These are phyloP conservation scores for Psittacula cyanocephala DNA, from an alignment of 2,113 vertebrate genomes.

Conservation along the genomic window DNA sequence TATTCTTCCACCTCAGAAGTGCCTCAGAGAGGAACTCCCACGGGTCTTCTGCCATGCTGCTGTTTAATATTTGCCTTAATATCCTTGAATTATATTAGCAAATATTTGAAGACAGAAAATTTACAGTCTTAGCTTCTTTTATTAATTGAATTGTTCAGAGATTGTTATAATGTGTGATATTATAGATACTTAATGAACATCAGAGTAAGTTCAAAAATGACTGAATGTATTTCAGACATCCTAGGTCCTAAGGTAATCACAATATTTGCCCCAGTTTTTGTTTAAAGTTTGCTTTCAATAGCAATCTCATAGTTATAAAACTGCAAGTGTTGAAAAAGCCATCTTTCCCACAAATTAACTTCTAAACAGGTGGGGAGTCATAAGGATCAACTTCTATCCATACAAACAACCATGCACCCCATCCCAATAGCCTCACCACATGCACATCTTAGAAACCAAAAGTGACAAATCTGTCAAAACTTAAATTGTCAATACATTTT, in stretches of 20 bases:
- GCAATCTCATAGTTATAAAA: neutral
- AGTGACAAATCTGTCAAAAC: neutral
- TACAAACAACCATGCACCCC: accelerated
- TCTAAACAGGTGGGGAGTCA: neutral
- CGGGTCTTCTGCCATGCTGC: neutral
- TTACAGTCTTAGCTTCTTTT: neutral
- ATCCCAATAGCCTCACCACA: neutral
- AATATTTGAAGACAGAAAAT: neutral
- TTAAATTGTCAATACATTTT: neutral
- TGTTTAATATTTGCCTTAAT: neutral
- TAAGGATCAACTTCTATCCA: neutral
- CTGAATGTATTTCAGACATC: neutral
- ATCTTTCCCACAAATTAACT: neutral
- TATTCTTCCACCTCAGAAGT: neutral
- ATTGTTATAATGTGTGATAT: neutral
- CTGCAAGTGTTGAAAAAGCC: neutral
- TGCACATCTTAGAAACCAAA: neutral
- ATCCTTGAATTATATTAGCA: neutral
- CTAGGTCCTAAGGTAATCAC: neutral
- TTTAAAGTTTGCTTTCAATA: neutral
- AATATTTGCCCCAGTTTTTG: neutral
- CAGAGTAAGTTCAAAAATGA: neutral
- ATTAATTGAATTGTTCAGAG: neutral
- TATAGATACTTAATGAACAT: neutral
- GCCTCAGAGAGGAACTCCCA: neutral